Evolutionary conservation across 2,113 vertebrate species (phyloP), one percentile per base, ranked within the genome.

Genomic region (Crotophaga sulcirostris): DNA sequence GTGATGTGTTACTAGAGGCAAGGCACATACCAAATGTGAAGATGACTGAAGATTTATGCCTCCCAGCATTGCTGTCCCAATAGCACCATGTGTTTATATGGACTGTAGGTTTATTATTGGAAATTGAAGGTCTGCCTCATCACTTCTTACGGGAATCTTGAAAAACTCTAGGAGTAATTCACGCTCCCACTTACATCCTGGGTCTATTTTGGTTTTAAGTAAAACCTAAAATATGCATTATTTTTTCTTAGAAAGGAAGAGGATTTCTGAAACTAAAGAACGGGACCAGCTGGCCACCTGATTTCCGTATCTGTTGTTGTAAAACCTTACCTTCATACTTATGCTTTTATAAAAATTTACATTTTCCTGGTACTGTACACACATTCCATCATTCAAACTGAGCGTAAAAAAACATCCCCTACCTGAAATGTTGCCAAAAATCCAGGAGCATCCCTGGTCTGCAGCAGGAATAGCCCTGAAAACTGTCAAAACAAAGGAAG

Each of bases 151-250:
- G 76, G 92, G 93, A 93, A 97, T 92, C n/a, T 49, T 6, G 54
- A 92, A 93, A 90, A 69, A 80, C 52, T 93, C 20, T 0, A 6
- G 40, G 36, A 84, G 44, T 44, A 90, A 84, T 45, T 31, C 34
- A 56, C 3, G 2, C 33, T 96, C 49, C 80, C 31, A 84, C 67
- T 94, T 90, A 90, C 49, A 69, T 79, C 69, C 73, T 92, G 49
- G 23, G 16, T 90, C 58, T 96, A 94, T 94, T 97, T 95, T 54
- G 13, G 63, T 84, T 87, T 73, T 51, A 86, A 79, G 26, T 68
- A 56, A 93, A 81, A 87, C 60, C 19, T 72, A 68, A 92, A 92
- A 60, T 75, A 88, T 44, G 23, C 3, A 1, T 64, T 84, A 19
- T 28, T 67, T 85, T 74, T 85, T 47, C 49, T 38, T 69, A 91